These are phyloP conservation scores for Clarias laeviceps DNA, from an alignment of 2,797 vertebrate species.

Conservation along the genomic window DNA sequence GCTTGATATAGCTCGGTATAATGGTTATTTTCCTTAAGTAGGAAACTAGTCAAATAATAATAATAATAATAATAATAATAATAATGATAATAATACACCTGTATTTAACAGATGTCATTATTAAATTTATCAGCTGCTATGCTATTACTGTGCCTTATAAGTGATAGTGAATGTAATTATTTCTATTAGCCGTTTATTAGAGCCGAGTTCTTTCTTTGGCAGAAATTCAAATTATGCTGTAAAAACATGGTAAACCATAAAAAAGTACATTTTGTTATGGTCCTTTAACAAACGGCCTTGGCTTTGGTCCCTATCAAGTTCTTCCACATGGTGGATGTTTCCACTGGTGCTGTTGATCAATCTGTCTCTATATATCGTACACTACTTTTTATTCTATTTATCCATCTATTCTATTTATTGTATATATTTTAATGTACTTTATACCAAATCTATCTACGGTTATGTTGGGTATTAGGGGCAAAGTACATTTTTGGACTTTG, in stretches of 20 bases:
- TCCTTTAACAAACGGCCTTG: not conserved
- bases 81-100: not conserved
- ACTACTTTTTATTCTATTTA: no score
- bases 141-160: not conserved
- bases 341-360: not conserved
- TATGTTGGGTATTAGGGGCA: not conserved
- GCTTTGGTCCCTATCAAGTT: not conserved
- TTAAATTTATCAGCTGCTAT: not conserved
- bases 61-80: not conserved
- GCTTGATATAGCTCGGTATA: not conserved
- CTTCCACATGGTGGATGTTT: not conserved
- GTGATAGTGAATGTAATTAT: not conserved
- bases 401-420: no score
- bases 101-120: not conserved
- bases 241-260: not conserved
- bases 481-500: no score
- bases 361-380: not conserved
- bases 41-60: no score
- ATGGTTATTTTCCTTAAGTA: no score
- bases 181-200: not conserved
- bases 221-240: not conserved
- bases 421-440: no score
- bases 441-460: not conserved
- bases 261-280: not conserved
- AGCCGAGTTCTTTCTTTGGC: not conserved